phyloP scores from a whole-genome alignment of 2,888 invertebrate genomes.

The Agapetus fuscipes region DNA sequence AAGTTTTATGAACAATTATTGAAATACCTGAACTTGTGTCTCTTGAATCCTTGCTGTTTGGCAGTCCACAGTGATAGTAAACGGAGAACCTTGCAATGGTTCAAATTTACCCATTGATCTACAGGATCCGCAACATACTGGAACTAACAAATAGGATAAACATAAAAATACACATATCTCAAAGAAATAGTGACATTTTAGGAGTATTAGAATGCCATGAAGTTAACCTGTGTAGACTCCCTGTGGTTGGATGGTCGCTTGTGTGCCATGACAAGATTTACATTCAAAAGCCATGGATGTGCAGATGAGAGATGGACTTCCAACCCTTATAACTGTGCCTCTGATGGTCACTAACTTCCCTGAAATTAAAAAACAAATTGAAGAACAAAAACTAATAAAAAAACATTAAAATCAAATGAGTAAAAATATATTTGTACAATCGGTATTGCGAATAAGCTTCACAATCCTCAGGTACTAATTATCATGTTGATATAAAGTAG shows the following conservation, averaged over 20 bases:
- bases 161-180: not conserved
- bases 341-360: constrained; percentile 69
- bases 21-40: constrained; percentile 55
- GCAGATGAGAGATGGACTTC: constrained; percentile 62
- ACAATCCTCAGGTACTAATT: no score
- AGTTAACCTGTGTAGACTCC: constrained; percentile 39
- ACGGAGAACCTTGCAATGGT: constrained; percentile 53
- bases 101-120: constrained; percentile 51
- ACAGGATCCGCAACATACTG: constrained; percentile 51
- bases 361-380: constrained; percentile 24
- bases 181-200: not conserved
- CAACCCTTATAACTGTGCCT: constrained; percentile 77
- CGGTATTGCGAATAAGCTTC: no score
- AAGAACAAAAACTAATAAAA: not conserved
- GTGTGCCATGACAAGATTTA: constrained; percentile 52
- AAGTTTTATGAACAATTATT: constrained; percentile 21
- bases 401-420: not conserved
- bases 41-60: constrained; percentile 81
- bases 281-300: constrained; percentile 74
- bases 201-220: no score
- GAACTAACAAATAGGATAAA: constrained; percentile 27
- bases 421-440: not conserved
- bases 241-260: constrained; percentile 55
- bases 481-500: no score
- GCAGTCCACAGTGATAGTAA: constrained; percentile 65